phyloP scores from a whole-genome alignment of 2,113 vertebrate genomes.

The Typhlomys cinereus region DNA sequence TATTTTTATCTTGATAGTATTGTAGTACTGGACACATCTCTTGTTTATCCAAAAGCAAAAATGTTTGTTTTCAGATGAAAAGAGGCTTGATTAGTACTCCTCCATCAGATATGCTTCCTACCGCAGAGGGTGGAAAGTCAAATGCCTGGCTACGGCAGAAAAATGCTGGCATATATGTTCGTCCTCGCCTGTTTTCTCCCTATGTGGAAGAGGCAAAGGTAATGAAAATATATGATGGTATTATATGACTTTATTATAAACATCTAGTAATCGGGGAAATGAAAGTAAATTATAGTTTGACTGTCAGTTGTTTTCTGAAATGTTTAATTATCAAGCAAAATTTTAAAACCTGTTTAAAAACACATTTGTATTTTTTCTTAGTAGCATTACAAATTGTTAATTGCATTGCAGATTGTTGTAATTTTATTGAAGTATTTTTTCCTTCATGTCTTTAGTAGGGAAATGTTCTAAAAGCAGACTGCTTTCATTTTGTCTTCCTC shows the following conservation, averaged over 20 bases:
- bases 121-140: constrained; percentile 95
- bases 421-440: constrained; percentile 3
- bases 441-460: neutral
- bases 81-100: constrained; percentile 98
- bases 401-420: constrained; percentile 21
- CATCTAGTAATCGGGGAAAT: neutral
- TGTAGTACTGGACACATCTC: neutral
- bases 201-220: constrained; percentile 99
- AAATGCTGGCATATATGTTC: constrained; percentile 96
- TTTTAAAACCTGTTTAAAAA: constrained; percentile 54
- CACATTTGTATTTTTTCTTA: constrained; percentile 42
- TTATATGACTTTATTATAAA: neutral
- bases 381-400: constrained; percentile 27
- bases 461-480: constrained; percentile 14
- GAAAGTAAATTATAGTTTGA: constrained; percentile 38
- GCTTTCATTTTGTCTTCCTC: neutral
- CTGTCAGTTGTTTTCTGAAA: constrained; percentile 42
- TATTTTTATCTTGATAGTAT: constrained; percentile 38
- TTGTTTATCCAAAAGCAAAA: constrained; percentile 54
- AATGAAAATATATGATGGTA: constrained; percentile 65
- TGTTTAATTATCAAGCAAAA: constrained; percentile 38
- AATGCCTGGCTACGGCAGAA: constrained; percentile 98
- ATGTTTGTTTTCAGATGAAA: constrained; percentile 90
- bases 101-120: constrained; percentile 98
- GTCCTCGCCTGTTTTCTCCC: constrained; percentile 92